These are phyloP conservation scores for Ptilodon capucinus DNA, from an alignment of 2,888 invertebrate genomes.

Conservation along the genomic window DNA sequence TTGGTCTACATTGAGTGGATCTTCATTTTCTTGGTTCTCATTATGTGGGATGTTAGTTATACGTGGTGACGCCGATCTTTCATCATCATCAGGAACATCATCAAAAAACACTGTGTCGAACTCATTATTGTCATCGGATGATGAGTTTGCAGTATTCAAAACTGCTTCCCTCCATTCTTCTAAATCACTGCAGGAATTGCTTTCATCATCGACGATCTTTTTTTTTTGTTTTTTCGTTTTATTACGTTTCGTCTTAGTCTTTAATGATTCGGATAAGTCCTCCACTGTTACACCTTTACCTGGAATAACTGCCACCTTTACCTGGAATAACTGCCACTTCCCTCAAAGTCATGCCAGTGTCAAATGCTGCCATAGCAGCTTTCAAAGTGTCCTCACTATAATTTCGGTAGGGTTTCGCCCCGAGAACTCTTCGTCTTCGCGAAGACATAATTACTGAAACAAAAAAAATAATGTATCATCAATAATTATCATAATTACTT, in stretches of 20 bases:
- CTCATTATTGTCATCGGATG: background rate
- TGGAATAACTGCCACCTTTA: background rate
- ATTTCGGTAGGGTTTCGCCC: background rate
- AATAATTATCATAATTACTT: constrained; percentile 6
- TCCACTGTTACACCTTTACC: background rate
- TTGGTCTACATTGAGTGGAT: background rate
- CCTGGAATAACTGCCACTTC: background rate
- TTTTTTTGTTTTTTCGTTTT: background rate
- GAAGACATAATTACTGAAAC: constrained; percentile 2
- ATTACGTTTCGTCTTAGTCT: background rate
- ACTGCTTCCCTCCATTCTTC: background rate
- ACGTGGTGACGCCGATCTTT: background rate
- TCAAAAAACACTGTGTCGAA: background rate
- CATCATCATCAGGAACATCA: background rate
- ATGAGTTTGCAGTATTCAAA: background rate
- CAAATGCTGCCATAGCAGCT: background rate
- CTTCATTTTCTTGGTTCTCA: background rate
- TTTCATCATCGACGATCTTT: background rate
- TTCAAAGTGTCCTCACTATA: background rate
- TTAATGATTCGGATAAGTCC: constrained; percentile 1
- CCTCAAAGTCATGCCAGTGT: background rate
- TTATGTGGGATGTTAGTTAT: background rate
- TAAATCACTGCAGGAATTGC: background rate
- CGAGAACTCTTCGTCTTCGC: background rate
- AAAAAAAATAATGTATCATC: constrained; percentile 6